Evolutionary conservation across 2,113 vertebrate species (phyloP).

Genomic region (Callipepla californica): DNA sequence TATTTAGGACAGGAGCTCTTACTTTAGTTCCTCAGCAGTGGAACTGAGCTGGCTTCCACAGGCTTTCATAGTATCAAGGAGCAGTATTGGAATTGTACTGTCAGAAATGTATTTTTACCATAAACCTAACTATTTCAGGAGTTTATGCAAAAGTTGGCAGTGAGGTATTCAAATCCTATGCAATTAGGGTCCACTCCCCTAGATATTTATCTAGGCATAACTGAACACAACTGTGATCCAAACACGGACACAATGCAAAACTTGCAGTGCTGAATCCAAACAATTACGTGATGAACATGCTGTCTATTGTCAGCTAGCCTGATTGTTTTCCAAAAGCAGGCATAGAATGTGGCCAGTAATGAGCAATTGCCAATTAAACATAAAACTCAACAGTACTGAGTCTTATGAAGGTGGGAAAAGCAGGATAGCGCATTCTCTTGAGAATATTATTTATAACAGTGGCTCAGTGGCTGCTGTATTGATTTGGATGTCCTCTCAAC

Average conservation of each 20-base stretch:
- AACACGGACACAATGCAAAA: background rate
- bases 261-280: background rate
- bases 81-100: background rate
- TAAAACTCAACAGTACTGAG: background rate
- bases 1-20: background rate
- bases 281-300: background rate
- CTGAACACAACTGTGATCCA: background rate
- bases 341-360: background rate
- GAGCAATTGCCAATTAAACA: background rate
- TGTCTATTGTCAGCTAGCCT: background rate
- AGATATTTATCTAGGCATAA: background rate
- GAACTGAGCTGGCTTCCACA: background rate
- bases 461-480: background rate
- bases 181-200: background rate
- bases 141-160: background rate
- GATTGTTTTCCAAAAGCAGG: background rate
- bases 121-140: background rate
- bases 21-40: background rate
- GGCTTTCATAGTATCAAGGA: background rate
- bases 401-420: background rate
- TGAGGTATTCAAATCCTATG: background rate
- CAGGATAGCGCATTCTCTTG: background rate
- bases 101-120: background rate
- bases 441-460: slow-evolving; percentile 3
- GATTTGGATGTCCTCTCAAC: background rate